Evolutionary conservation across 1,140 invertebrate species (phyloP).

Genomic region (Eurosta solidaginis): DNA sequence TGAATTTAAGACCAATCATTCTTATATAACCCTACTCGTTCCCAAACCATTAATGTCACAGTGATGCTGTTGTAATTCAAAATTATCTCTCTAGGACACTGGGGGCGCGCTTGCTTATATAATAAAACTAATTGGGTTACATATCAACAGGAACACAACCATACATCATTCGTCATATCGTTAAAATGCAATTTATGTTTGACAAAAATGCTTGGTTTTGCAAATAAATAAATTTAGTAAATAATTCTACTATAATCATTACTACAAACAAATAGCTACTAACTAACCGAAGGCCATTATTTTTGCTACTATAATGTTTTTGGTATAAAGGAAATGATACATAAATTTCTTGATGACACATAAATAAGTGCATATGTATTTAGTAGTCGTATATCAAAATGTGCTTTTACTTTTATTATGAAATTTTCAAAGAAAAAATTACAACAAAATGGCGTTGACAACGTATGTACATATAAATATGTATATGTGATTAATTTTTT

Average conservation of each 20-base stretch:
- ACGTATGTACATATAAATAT: not conserved
- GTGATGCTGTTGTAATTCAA: no score
- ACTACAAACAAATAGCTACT: not conserved
- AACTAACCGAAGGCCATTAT: not conserved
- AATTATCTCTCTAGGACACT: no score
- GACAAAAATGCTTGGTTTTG: not conserved
- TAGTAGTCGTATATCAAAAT: conserved; percentile 26
- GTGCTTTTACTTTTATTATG: not conserved
- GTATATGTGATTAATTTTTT: not conserved
- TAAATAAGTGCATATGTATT: no score
- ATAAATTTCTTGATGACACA: conserved; percentile 10
- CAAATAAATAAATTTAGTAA: not conserved
- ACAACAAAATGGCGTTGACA: not conserved
- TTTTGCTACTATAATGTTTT: conserved; percentile 4
- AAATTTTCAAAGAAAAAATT: not conserved
- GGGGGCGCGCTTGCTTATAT: no score
- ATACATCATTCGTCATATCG: not conserved
- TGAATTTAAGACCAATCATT: no score
- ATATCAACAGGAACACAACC: not conserved
- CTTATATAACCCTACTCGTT: no score
- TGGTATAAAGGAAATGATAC: not conserved
- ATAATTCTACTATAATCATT: not conserved
- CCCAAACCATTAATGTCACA: no score
- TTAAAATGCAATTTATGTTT: not conserved
- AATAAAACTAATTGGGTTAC: not conserved